Base-by-base conservation (phyloP, 37 sponge, comb jelly and placozoan genomes). In the Ephydatia muelleri region DNA sequence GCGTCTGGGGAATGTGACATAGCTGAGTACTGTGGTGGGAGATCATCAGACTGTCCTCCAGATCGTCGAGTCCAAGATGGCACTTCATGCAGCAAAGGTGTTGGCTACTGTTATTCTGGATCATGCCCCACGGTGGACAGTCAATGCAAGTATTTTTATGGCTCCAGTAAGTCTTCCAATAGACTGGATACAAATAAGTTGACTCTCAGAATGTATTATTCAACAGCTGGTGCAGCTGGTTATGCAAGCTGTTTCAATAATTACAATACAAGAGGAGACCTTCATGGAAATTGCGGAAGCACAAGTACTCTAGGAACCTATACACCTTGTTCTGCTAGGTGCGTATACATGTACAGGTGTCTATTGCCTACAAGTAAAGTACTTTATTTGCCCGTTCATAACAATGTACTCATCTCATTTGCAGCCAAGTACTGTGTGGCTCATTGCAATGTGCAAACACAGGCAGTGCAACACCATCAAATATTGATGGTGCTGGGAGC, bases 231-330 rank as follows among this genome's bases (percentile, higher is more conserved):
- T 64, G 40, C 23, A 12, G 38, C 27, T 29, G 86, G 73, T 40
- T 49, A 30, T 37, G 34, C 19, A 36, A 80, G 27, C 4, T 86
- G 86, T 38, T 86, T 67, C 78, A 38, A 19, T 28, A 67, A 13
- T 5, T 33, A n/a, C 0, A 90, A 90, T 34, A 38, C 43, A 13
- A 31, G 57, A 14, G 91, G 91, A 77, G 65, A 81, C 32, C 38
- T n/a, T 14, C 77, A 76, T 77, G 91, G 91, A 22, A 85, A 90
- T 33, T 90, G 91, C 68, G 86, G 82, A 2, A 65, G 77, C 43
- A 77, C 34, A 26, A 38, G 39, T 26, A 76, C 69, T 48, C 5
- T 65, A 22, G 19, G 47, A 1, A 36, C 40, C 6, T 76, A 38
- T 36, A 33, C 38, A 2, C 40, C 40, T 76, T 76, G 76, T 36